Conservation (phyloP, 2,113 vertebrate genomes). For the Empidonax traillii region DNA sequence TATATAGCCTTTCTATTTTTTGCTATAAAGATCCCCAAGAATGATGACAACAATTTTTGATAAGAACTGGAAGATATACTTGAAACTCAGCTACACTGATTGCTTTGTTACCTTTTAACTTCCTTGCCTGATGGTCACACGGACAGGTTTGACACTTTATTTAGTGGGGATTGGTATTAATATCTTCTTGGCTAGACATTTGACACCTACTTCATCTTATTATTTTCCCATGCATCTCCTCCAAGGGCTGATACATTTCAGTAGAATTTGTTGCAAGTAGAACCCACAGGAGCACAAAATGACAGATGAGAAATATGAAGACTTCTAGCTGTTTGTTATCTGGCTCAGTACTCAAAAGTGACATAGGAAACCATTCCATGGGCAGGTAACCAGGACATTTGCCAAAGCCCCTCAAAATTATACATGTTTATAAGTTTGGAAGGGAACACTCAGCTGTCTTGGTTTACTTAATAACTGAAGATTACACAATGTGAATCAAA, state of each 20-base stretch:
- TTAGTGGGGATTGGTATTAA: slow-evolving; percentile 23
- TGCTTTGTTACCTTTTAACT: slow-evolving; percentile 24
- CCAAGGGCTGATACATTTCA: background rate
- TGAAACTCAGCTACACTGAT: background rate
- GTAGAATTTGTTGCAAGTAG: background rate
- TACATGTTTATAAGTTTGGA: background rate
- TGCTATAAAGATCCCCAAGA: background rate
- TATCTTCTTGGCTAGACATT: slow-evolving; percentile 1
- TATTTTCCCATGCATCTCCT: slow-evolving; percentile 8
- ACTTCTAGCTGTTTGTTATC: background rate
- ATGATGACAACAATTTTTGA: background rate
- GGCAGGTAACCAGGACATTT: background rate
- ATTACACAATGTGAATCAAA: background rate
- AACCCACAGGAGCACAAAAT: background rate
- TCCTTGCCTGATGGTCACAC: slow-evolving; percentile 6
- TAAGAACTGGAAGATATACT: background rate
- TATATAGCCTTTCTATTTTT: background rate
- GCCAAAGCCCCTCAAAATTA: background rate
- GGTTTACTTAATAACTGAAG: background rate
- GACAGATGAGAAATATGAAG: background rate
- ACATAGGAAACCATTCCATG: accelerated
- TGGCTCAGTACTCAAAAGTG: background rate
- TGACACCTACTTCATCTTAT: background rate
- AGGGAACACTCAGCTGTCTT: background rate
- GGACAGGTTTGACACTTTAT: slow-evolving; percentile 20